phyloP scores from a whole-genome alignment of 1,140 invertebrate genomes.

The Aethina tumida region DNA sequence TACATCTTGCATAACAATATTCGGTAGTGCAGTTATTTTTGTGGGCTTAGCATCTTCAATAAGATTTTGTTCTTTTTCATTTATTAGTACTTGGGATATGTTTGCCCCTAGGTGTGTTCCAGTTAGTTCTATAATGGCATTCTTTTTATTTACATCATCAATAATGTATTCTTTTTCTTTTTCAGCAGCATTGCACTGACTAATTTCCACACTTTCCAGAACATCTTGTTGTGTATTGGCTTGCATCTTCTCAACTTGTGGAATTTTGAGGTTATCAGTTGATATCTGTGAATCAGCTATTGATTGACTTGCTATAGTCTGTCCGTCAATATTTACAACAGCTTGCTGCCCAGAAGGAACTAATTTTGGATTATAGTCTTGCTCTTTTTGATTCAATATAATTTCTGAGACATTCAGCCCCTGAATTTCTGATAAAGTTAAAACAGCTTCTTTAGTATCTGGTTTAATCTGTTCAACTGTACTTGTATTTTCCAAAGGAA shows the following conservation, averaged over 20 bases:
- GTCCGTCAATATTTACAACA: conserved; percentile 37
- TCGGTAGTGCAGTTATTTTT: conserved; percentile 34
- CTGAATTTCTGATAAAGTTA: conserved; percentile 41
- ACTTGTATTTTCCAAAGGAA: conserved; percentile 39
- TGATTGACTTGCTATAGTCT: conserved; percentile 40
- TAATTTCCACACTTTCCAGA: conserved; percentile 43
- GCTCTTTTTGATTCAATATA: conserved; percentile 40
- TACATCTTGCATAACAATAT: conserved; percentile 39
- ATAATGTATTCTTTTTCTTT: conserved; percentile 43
- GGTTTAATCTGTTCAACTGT: conserved; percentile 30
- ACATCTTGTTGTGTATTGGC: conserved; percentile 39
- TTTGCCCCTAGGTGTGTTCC: conserved; percentile 39
- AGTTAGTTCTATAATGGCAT: conserved; percentile 39
- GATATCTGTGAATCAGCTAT: conserved; percentile 42
- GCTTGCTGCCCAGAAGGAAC: conserved; percentile 31
- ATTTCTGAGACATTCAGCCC: conserved; percentile 44
- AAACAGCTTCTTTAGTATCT: conserved; percentile 37
- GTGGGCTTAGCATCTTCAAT: conserved; percentile 31
- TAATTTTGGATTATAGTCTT: conserved; percentile 27
- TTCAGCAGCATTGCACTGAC: conserved; percentile 42
- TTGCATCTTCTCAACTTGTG: conserved; percentile 30
- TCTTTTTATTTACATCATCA: conserved; percentile 40
- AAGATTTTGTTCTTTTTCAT: conserved; percentile 44
- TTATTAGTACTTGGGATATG: conserved; percentile 42
- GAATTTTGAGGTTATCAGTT: conserved; percentile 34